Percentiles rank a stretch among this genome's conserved stretches.
These are phyloP conservation scores for Ictalurus furcatus DNA, from an alignment of 2,113 vertebrate genomes.

Conservation along the genomic window DNA sequence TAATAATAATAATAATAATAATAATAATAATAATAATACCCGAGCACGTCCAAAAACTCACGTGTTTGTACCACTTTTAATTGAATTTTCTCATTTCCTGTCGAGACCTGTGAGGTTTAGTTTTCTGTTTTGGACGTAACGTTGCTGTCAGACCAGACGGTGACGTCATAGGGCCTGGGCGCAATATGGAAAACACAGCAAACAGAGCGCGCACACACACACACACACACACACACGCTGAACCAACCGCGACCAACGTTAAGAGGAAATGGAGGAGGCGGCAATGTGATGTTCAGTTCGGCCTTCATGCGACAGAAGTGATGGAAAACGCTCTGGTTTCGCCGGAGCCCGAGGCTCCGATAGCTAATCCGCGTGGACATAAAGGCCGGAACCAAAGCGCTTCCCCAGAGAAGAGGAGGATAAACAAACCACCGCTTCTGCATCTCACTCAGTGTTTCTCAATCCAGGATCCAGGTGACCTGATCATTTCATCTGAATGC, in stretches of 20 bases:
- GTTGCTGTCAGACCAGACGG: not conserved
- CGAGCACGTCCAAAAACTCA: too few species aligned
- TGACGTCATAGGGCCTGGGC: not conserved
- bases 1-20: too few species aligned
- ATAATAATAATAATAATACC: too few species aligned
- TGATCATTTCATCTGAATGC: not conserved
- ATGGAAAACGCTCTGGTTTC: too few species aligned
- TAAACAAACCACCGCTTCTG: not conserved
- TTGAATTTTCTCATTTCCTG: too few species aligned
- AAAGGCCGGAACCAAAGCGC: not conserved
- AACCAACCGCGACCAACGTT: not conserved
- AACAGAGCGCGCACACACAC: not conserved
- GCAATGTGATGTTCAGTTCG: constrained; percentile 8
- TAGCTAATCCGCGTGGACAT: not conserved
- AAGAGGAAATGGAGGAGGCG: not conserved
- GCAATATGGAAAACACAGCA: not conserved
- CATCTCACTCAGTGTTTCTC: not conserved
- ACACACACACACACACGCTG: not conserved
- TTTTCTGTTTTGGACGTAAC: not conserved
- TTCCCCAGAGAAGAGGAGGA: too few species aligned
- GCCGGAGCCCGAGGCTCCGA: not conserved
- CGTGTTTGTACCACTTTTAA: too few species aligned
- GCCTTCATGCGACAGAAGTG: not conserved
- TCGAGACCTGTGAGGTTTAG: too few species aligned
- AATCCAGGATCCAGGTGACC: not conserved